Percentiles rank a stretch among this genome's conserved stretches.
Conservation (phyloP, 2,113 vertebrate species). For the Trematocara marginatum region DNA sequence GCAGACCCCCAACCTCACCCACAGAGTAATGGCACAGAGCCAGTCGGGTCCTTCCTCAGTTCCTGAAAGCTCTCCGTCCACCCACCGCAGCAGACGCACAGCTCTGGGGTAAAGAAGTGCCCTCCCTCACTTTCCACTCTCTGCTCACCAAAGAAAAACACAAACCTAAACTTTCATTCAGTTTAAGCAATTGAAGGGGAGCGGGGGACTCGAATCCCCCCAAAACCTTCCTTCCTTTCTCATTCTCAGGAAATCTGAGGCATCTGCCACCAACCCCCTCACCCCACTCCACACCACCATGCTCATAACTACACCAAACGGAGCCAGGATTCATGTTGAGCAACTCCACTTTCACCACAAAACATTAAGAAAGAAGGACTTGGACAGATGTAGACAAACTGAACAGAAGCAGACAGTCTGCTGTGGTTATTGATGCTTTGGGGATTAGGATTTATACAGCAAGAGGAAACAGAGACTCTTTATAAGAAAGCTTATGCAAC, state of each 20-base stretch:
- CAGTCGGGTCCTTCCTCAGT: slow-evolving; percentile 20
- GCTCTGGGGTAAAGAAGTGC: not conserved
- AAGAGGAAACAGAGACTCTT: slow-evolving; percentile 28
- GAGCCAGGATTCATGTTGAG: slow-evolving; percentile 32
- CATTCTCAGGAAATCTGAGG: slow-evolving; percentile 44
- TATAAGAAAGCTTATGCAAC: slow-evolving; percentile 32
- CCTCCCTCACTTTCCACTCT: not conserved
- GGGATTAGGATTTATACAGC: slow-evolving; percentile 7
- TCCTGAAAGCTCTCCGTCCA: slow-evolving; percentile 14
- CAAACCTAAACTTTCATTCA: slow-evolving; percentile 7
- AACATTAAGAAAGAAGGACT: slow-evolving; percentile 17
- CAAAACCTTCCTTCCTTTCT: not conserved
- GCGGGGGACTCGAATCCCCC: not conserved
- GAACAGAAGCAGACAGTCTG: slow-evolving; percentile 42
- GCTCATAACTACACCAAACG: not conserved
- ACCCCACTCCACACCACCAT: not conserved
- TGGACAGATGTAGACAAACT: not conserved
- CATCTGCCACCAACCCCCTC: slow-evolving; percentile 6
- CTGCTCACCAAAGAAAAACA: slow-evolving; percentile 23
- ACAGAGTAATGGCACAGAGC: not conserved
- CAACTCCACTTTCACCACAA: slow-evolving; percentile 35
- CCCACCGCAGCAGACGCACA: slow-evolving; percentile 1
- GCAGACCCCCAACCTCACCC: not conserved
- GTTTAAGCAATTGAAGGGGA: not conserved
- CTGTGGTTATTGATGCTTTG: slow-evolving; percentile 21